Evolutionary conservation across 2,888 invertebrate species (phyloP).

Genomic region (Lasioglossum oenotherae): DNA sequence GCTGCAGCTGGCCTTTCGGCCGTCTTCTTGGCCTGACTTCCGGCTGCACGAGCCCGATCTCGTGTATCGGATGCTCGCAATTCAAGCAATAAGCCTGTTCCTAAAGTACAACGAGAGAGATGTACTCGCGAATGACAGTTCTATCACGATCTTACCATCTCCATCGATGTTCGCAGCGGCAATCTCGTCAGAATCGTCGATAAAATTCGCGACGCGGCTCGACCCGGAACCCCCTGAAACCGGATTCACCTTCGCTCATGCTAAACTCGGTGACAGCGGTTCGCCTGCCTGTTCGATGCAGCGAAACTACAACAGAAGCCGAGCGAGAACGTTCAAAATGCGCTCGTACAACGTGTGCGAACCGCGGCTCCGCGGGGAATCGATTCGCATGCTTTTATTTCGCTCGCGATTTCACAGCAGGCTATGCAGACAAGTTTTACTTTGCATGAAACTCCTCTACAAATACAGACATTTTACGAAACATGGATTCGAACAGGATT

Average conservation of each 20-base stretch:
- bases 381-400: slow-evolving; percentile 20
- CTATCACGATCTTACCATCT: slow-evolving; percentile 42
- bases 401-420: background rate
- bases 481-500: background rate
- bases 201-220: slow-evolving; percentile 1
- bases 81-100: slow-evolving; percentile 34
- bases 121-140: no score
- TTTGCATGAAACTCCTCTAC: background rate
- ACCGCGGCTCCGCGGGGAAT: background rate
- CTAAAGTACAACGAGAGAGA: background rate
- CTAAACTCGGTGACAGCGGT: slow-evolving; percentile 18
- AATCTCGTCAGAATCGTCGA: slow-evolving; percentile 19
- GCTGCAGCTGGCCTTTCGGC: slow-evolving; percentile 54
- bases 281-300: slow-evolving; percentile 10
- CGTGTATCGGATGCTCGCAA: slow-evolving; percentile 41
- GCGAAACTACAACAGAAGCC: background rate
- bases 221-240: slow-evolving; percentile 32
- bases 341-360: background rate
- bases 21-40: slow-evolving; percentile 38
- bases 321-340: background rate
- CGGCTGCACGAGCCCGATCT: background rate
- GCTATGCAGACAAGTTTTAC: slow-evolving; percentile 7
- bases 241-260: slow-evolving; percentile 41
- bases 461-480: background rate
- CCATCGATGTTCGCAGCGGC: slow-evolving; percentile 1